Evolutionary conservation across 2,888 invertebrate genomes (phyloP).

Genomic region (Cephus rjabovi): DNA sequence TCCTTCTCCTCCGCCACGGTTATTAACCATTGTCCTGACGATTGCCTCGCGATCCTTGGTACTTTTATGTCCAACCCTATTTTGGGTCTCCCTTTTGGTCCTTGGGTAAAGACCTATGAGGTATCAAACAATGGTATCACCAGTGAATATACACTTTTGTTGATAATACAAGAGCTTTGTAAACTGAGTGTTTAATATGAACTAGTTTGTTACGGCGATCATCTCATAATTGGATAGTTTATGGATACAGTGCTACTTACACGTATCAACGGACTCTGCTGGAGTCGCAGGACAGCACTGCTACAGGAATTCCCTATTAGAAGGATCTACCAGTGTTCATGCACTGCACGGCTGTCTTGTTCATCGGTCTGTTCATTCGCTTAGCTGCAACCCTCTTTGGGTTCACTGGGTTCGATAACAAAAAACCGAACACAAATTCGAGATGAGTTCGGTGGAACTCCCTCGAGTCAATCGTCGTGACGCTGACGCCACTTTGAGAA

Average conservation of each 20-base stretch:
- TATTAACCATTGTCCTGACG: neutral
- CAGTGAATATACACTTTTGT: neutral
- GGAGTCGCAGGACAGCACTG: neutral
- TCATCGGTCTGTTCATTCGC: neutral
- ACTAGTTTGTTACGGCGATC: neutral
- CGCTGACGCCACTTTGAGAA: slow-evolving; percentile 6
- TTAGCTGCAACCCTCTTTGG: neutral
- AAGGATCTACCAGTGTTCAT: neutral
- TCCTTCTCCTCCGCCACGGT: neutral
- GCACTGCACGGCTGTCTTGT: neutral
- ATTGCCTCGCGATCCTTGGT: neutral
- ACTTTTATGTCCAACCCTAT: neutral
- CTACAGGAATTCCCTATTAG: neutral
- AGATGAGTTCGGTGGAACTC: neutral
- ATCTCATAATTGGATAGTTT: neutral
- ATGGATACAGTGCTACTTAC: neutral
- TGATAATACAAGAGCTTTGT: neutral
- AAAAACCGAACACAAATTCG: neutral
- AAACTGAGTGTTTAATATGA: neutral
- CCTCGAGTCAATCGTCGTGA: neutral
- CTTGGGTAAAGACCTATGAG: neutral
- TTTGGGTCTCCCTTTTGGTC: neutral
- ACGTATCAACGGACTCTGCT: neutral
- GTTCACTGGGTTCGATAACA: neutral
- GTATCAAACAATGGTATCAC: neutral